phyloP scores from a whole-genome alignment of 2,113 vertebrate species.

The Thinocorus orbignyianus region DNA sequence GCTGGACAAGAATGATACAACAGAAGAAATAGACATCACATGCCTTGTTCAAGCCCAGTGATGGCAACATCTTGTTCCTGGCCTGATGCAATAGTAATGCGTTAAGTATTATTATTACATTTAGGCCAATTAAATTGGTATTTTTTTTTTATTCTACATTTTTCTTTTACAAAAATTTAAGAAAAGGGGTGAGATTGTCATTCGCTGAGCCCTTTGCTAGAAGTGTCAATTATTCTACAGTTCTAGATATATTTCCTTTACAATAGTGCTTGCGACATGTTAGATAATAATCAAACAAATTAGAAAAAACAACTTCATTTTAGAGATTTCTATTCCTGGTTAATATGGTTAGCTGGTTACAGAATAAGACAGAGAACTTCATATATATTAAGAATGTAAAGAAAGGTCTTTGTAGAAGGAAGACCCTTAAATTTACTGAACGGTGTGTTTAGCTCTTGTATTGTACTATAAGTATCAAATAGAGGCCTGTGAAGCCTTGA shows the following conservation, averaged over 20 bases:
- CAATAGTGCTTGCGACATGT: background rate
- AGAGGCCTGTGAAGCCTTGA: background rate
- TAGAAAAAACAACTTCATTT: rapidly evolving
- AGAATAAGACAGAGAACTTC: background rate
- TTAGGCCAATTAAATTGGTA: background rate
- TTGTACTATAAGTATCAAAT: background rate
- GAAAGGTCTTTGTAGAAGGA: background rate
- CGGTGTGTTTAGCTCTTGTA: background rate
- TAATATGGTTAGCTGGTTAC: background rate
- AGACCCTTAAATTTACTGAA: background rate
- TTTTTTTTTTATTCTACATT: background rate
- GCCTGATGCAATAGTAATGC: background rate
- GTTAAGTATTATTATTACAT: background rate
- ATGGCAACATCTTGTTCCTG: background rate
- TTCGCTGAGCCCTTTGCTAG: background rate
- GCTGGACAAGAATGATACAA: background rate
- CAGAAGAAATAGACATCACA: background rate
- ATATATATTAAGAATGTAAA: background rate
- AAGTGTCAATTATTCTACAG: background rate
- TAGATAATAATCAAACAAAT: background rate
- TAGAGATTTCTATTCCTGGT: background rate
- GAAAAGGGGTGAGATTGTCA: background rate
- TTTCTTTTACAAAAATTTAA: background rate
- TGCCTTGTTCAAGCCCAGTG: background rate
- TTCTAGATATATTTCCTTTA: background rate